Conservation (phyloP, 2,113 vertebrate species). For the Benitochromis conjunctus region DNA sequence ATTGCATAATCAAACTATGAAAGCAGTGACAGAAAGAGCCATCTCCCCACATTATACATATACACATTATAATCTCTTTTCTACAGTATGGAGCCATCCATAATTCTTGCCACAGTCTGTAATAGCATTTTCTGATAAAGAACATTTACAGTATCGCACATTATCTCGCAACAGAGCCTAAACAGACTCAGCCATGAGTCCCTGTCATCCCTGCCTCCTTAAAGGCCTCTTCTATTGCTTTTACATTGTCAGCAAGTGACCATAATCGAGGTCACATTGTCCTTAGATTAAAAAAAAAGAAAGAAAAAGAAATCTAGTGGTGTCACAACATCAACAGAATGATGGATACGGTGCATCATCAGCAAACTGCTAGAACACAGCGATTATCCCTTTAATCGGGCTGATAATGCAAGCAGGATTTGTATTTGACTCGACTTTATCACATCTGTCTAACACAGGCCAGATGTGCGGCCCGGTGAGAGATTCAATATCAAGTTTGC, state of each 20-base stretch:
- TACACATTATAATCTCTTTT: background rate
- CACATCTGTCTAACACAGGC: background rate
- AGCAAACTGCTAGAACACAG: constrained; percentile 57
- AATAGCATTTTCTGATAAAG: background rate
- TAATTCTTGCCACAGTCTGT: background rate
- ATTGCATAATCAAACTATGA: constrained; percentile 31
- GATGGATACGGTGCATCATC: background rate
- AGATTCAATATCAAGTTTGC: background rate
- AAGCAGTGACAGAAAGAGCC: constrained; percentile 22
- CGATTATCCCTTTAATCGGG: constrained; percentile 3
- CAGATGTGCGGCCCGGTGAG: background rate
- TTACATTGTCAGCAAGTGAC: constrained; percentile 2
- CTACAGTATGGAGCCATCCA: constrained; percentile 1
- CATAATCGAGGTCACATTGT: background rate
- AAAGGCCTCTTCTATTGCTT: constrained; percentile 27
- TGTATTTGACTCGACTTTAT: background rate
- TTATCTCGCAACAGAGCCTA: background rate
- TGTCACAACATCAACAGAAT: background rate
- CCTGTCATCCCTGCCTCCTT: background rate
- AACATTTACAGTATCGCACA: constrained; percentile 15
- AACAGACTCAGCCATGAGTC: background rate
- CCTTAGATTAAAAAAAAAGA: background rate
- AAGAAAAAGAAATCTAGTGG: background rate
- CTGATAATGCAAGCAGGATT: background rate
- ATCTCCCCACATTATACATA: constrained; percentile 1